Percentiles rank a stretch among this genome's conserved stretches.
These are phyloP conservation scores for Theretra japonica DNA, from an alignment of 2,888 invertebrate species.

Conservation along the genomic window DNA sequence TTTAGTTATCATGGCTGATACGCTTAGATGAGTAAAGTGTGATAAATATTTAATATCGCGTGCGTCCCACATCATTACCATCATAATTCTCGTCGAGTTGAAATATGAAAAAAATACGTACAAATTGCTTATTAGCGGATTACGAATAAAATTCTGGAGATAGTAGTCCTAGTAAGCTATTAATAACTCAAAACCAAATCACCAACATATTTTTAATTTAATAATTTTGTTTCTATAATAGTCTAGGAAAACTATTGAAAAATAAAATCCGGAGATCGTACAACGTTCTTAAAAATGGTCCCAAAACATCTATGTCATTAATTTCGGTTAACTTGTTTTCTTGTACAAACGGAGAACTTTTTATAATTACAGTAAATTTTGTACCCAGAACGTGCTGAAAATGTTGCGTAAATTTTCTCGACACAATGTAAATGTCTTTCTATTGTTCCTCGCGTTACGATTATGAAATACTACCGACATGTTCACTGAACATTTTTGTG, in stretches of 20 bases:
- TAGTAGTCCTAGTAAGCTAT: not conserved
- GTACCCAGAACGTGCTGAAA: not conserved
- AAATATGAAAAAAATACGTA: not conserved
- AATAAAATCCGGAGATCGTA: too few relatives aligned
- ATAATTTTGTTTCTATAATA: too few relatives aligned
- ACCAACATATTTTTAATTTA: not conserved
- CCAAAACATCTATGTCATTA: not conserved
- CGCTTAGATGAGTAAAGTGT: not conserved
- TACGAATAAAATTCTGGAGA: not conserved
- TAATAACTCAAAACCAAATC: not conserved
- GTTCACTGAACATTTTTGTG: not conserved
- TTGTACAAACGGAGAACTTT: not conserved
- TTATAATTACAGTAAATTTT: not conserved
- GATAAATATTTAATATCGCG: constrained; percentile 6
- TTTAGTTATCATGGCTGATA: not conserved
- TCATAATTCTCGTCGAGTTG: not conserved
- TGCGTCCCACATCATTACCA: not conserved
- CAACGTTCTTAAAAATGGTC: not conserved
- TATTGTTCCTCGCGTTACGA: not conserved
- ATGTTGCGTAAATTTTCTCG: not conserved
- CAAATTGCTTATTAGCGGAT: not conserved
- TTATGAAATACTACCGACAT: not conserved
- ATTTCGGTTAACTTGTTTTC: not conserved
- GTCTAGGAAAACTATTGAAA: too few relatives aligned
- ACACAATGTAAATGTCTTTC: not conserved